Evolutionary conservation across 2,797 vertebrate genomes (phyloP).

Genomic region (Graptemys geographica): DNA sequence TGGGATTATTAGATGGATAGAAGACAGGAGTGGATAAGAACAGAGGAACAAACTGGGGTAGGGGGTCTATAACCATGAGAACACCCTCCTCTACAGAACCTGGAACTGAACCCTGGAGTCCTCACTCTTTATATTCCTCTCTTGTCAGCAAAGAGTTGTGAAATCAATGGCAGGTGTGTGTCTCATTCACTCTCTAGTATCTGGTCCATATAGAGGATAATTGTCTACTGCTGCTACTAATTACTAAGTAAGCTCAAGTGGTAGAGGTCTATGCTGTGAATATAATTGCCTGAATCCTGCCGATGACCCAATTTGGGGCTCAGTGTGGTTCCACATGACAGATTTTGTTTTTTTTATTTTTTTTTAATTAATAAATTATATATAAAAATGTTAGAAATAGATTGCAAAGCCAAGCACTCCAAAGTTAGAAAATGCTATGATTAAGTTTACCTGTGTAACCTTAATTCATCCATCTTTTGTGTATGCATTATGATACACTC

Average conservation of each 20-base stretch:
- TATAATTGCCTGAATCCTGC: no score
- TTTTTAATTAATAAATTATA: no score
- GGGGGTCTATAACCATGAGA: not conserved
- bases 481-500: no score
- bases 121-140: not conserved
- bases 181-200: not conserved
- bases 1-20: not conserved
- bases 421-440: no score
- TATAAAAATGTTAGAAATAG: no score
- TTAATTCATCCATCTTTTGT: no score
- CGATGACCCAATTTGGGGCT: no score
- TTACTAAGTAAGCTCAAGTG: not conserved
- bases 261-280: no score
- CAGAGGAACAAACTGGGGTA: not conserved
- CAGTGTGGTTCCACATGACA: no score
- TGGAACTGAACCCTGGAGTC: not conserved
- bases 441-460: no score
- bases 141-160: not conserved
- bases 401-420: no score
- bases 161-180: rapidly evolving
- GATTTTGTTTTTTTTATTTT: no score
- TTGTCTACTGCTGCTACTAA: not conserved
- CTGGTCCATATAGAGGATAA: not conserved
- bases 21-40: not conserved
- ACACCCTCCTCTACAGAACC: not conserved